Conservation (phyloP, 2,888 invertebrate species). For the Pimpla rufipes region DNA sequence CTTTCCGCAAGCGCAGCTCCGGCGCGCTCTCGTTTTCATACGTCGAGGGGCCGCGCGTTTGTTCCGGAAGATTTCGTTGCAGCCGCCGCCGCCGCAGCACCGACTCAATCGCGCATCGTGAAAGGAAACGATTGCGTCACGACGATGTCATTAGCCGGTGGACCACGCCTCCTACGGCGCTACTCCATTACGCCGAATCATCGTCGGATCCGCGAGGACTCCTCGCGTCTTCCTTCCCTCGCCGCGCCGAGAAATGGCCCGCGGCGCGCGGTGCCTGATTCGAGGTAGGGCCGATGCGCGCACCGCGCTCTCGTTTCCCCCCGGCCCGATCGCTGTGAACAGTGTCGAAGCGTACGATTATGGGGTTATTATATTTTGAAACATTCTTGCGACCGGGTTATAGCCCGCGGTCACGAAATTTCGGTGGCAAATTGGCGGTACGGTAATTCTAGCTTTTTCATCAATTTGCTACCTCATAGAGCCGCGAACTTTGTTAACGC, state of each 20-base stretch:
- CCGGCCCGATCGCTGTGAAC: slow-evolving; percentile 15
- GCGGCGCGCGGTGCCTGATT: slow-evolving; percentile 11
- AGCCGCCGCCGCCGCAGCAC: slow-evolving; percentile 5
- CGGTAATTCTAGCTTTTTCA: background rate
- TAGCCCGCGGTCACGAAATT: background rate
- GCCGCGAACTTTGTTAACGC: too few relatives aligned
- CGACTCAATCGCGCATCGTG: slow-evolving; percentile 61
- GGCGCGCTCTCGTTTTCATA: background rate
- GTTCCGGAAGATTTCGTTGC: background rate
- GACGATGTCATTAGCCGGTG: slow-evolving; percentile 82
- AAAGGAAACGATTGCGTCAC: slow-evolving; percentile 83
- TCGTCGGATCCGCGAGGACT: slow-evolving; percentile 63
- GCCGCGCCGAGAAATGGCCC: slow-evolving; percentile 4
- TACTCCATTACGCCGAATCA: slow-evolving; percentile 83
- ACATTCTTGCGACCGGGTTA: slow-evolving; percentile 19
- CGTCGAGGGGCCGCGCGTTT: background rate
- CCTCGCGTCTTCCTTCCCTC: background rate
- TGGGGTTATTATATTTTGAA: slow-evolving; percentile 8
- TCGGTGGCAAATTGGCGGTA: background rate
- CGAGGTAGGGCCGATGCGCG: background rate
- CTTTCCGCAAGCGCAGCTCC: background rate
- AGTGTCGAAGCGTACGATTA: slow-evolving; percentile 17
- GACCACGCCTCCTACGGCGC: slow-evolving; percentile 81
- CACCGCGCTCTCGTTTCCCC: slow-evolving; percentile 9
- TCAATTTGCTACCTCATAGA: background rate